Base-by-base conservation (phyloP, 2,888 invertebrate species). In the Leptopilina myrica region DNA sequence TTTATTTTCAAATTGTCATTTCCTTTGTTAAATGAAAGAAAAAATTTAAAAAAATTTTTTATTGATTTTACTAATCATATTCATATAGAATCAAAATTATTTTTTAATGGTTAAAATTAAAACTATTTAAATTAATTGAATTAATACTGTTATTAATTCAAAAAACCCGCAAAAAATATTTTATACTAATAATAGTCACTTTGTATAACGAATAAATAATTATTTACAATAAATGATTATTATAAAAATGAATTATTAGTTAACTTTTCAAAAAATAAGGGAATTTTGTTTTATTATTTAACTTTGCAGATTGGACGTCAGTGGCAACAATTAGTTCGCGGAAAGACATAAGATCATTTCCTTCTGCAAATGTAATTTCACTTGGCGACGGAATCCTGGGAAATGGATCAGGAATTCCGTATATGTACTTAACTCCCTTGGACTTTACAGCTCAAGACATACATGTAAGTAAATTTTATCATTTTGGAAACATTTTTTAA, bases 331-430 rank as follows among this genome's bases (percentile, higher is more conserved):
- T 95, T 85, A 96, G 95, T 26, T 93, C 93, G 0, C 92, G 94
- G 85, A 92, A 93, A 26, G 92, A 93, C 0, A 94, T 95, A 26
- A 90, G 92, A 84, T 94, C 94, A 1, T 96, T 93, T 87, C 96
- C 96, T 0, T 95, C 95, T 88, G 94, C 94, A 0, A 95, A 95
- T 85, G 93, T 96, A 0, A 94, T 95, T 87, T 95, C 96, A 0
- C 92, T 95, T 59, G 94, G 94, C 76, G 96, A 96, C 91, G 96
- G 96, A 0, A 93, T 94, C 0, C 85, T 93, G 49, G 92, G 93
- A 11, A 94, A 94, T 86, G 95, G 96, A 12, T 94, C 95, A 5
- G 96, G 96, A 49, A 90, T 95, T 73, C 96, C 96, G 0, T 96
- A 96, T 89, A 93, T 96, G 89, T 96, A 95, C 89, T 93, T 96